Evolutionary conservation across 1,140 invertebrate species (phyloP).

Genomic region (Leptopilina clavipes): DNA sequence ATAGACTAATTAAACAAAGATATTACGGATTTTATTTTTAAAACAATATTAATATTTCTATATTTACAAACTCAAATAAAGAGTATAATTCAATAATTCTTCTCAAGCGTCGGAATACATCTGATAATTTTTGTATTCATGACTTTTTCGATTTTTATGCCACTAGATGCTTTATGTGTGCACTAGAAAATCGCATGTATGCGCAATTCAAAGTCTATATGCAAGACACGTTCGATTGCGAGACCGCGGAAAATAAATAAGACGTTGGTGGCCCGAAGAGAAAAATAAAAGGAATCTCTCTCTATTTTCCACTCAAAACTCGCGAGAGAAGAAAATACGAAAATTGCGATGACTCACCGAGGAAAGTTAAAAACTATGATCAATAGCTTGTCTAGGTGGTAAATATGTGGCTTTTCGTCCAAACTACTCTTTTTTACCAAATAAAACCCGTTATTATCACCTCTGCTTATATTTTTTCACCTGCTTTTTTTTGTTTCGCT

Average conservation of each 20-base stretch:
- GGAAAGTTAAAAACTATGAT: slow-evolving; percentile 19
- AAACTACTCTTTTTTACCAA: slow-evolving; percentile 11
- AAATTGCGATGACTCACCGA: slow-evolving; percentile 8
- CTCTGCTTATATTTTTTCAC: neutral
- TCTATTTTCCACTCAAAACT: slow-evolving; percentile 5
- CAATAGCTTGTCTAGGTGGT: slow-evolving; percentile 21
- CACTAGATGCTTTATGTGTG: neutral
- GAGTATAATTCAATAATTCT: neutral
- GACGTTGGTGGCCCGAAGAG: neutral
- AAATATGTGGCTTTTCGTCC: slow-evolving; percentile 16
- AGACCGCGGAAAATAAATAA: slow-evolving; percentile 35
- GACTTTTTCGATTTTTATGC: neutral
- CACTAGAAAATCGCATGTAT: slow-evolving; percentile 1
- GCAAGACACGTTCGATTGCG: slow-evolving; percentile 18
- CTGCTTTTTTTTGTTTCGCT: neutral
- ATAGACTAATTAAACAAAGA: too few relatives aligned
- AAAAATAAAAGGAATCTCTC: slow-evolving; percentile 5
- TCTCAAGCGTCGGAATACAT: too few relatives aligned
- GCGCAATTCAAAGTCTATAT: slow-evolving; percentile 1
- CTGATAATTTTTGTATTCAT: slow-evolving; percentile 18
- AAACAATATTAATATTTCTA: too few relatives aligned
- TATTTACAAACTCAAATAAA: too few relatives aligned
- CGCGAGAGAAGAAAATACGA: neutral
- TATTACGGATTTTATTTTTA: too few relatives aligned
- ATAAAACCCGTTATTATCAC: slow-evolving; percentile 1